Conservation (phyloP, 64 coral and sea anemone genomes). For the Pocillopora verrucosa region DNA sequence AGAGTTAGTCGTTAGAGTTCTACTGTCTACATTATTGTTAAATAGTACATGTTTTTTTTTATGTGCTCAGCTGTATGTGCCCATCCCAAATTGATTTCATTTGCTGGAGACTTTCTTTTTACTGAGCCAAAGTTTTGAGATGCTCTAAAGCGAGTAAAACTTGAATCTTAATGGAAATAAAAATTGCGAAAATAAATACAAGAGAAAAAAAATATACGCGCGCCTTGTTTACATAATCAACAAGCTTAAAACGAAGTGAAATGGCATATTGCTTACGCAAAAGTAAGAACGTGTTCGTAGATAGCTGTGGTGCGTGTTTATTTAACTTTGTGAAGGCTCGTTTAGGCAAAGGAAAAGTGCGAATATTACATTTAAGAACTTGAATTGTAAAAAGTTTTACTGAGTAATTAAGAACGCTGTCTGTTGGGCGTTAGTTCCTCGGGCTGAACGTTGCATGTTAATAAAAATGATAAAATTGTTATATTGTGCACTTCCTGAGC, state of each 20-base stretch:
- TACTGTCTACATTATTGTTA: background rate
- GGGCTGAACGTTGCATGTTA: background rate
- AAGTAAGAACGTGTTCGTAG: no score
- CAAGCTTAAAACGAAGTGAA: background rate
- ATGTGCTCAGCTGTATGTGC: slow-evolving; percentile 18
- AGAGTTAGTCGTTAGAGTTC: background rate
- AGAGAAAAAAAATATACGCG: background rate
- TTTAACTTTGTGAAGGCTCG: background rate
- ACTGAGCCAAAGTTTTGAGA: background rate
- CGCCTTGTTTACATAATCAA: background rate
- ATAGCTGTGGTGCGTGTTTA: background rate
- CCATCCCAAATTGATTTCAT: background rate
- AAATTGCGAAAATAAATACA: background rate
- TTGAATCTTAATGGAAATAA: background rate
- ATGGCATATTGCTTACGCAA: background rate
- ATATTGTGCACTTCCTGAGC: background rate
- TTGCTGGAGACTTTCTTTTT: background rate
- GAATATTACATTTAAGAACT: background rate
- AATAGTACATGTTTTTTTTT: slow-evolving; percentile 1
- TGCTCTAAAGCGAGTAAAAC: background rate
- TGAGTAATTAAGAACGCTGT: background rate
- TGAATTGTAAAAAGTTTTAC: background rate
- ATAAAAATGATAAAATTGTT: slow-evolving; percentile 9
- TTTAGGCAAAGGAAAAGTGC: slow-evolving; percentile 1
- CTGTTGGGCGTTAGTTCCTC: background rate